Evolutionary conservation across 2,113 vertebrate genomes (phyloP), one percentile per base, ranked within the genome.

Genomic region (Ursus arctos): DNA sequence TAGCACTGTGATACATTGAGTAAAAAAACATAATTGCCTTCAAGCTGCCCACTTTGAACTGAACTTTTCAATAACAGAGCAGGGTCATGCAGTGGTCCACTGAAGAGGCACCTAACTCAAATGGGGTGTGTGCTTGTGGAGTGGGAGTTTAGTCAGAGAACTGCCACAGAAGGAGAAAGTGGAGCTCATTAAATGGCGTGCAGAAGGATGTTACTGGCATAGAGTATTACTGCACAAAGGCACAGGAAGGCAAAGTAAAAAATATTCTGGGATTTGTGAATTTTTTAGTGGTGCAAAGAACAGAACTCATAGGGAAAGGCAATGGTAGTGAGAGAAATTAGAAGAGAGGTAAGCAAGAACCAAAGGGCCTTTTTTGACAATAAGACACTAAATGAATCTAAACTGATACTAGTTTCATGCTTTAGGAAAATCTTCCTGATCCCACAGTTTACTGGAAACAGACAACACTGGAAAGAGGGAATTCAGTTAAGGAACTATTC

Each of bases 371-470:
- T 79, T 87, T 19, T 76, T 22, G 2, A 72, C 10, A 88, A 85
- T 49, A 8, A 95, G 15, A 95, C n/a, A 53, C 16, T 74, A 24
- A 71, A 53, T 69, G 4, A 92, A 74, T 89, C 86, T 59, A 88
- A 87, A 28, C 36, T 87, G 18, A 40, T 77, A 93, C 6, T 88
- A 82, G n/a, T 79, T 88, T 53, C 47, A 51, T 43, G 26, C 40
- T 79, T 74, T 28, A 86, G 36, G 43, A 93, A 96, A 93, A 93
- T 93, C 33, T 92, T 65, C 28, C 11, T 85, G 12, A 7, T 40
- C 10, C 49, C 49, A 94, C 49, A 96, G 53, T 67, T 90, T 89
- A 97, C 33, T 92, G 47, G 33, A 88, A 33, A 91, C 2, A 40
- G 16, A 22, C 53, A 86, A 91, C 26, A 43, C 6, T 69, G 22